Conservation (phyloP, 2,888 invertebrate genomes). For the Archaeoteleia sp. region DNA sequence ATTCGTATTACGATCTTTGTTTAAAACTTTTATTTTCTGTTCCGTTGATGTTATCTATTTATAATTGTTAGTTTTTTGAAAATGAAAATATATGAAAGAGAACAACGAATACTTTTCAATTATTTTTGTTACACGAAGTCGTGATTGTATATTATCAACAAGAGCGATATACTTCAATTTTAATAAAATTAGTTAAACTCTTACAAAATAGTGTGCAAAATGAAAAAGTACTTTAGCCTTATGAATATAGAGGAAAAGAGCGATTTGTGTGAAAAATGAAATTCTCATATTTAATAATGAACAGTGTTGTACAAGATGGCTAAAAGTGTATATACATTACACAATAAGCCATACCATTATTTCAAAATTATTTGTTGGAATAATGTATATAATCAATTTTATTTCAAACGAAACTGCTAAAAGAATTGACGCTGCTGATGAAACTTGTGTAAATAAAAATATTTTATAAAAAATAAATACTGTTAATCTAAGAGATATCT, state of each 20-base stretch:
- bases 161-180: constrained; percentile 23
- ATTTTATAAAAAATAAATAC: too few species aligned
- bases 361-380: neutral
- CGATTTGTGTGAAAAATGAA: too few species aligned
- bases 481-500: too few species aligned
- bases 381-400: neutral
- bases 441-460: too few species aligned
- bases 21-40: constrained; percentile 20
- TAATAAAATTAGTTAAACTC: constrained; percentile 24
- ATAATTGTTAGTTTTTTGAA: neutral
- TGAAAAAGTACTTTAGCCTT: neutral
- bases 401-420: too few species aligned
- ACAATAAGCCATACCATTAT: too few species aligned
- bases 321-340: too few species aligned
- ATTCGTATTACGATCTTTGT: constrained; percentile 32
- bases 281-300: too few species aligned
- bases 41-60: neutral
- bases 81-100: constrained; percentile 11
- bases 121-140: constrained; percentile 35
- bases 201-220: constrained; percentile 34
- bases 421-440: too few species aligned
- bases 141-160: too few species aligned
- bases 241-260: too few species aligned
- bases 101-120: constrained; percentile 41
- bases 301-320: too few species aligned